Base-by-base conservation (phyloP, 2,113 vertebrate genomes). In the Clarias batrachus region DNA sequence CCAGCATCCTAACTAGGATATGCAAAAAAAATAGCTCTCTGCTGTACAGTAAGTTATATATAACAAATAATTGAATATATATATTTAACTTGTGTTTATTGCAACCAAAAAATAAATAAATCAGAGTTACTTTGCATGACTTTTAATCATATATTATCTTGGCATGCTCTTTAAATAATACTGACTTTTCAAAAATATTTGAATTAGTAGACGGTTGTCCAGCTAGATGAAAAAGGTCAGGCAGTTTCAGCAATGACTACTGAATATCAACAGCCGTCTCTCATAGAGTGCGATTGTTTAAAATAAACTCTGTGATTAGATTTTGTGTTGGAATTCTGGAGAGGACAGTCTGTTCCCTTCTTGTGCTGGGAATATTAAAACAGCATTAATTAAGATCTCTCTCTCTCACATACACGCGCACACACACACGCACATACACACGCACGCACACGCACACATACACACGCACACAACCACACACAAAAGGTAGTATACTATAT, bases 331-430 rank as follows among this genome's bases (percentile, higher is more conserved):
- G 10, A 83, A 83, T 80, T 88, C 81, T 54, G 37, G 84, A 68
- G 66, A 86, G 89, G 16, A 85, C 77, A 86, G 81, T 63, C 60
- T 88, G 81, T 86, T 86, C 82, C 74, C 59, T 27, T 76, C 76
- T n/a, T 52, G 62, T 48, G 27, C 83, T 82, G 71, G 84, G 85
- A 90, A 88, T 90, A 84, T 90, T 88, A 87, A 88, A 90, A 85
- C 63, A 86, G 37, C 74, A 86, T 90, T 12, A n/a, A n/a, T n/a
- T n/a, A n/a, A n/a, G n/a, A n/a, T 33, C 30, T 33, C 30, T 33
- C 70, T 41, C 30, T 41, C 30, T 41, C 78, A 90, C 71, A 83
- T 10, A 74, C 52, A 54, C 76, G 65, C 41, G 30, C 68, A 62
- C 12, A 59, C 48, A n/a, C n/a, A n/a, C n/a, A n/a, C n/a, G 86